Evolutionary conservation across 2,797 vertebrate species (phyloP), one percentile per base, ranked within the genome.

Genomic region (Liasis olivaceus): DNA sequence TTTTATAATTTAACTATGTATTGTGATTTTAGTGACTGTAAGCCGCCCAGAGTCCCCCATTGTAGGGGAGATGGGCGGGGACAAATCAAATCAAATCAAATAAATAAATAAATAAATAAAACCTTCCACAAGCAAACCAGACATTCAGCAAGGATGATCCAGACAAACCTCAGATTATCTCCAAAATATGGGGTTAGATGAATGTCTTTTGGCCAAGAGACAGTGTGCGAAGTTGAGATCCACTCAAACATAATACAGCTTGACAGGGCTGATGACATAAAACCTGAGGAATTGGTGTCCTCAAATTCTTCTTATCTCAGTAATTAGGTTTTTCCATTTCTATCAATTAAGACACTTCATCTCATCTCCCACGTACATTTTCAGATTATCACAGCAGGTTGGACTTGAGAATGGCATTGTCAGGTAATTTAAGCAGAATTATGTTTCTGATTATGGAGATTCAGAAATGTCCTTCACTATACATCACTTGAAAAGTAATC

Each of bases 311-410:
- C 95, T 96, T 95, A 96, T 97, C 95, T 96, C 94, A 56, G 91
- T 97, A 96, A 97, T 95, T 95, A 95, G 92, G 87, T 93, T 96
- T 96, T 94, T 89, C 90, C 92, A 62, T 62, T 95, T 86, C 92
- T 95, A 91, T 94, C 95, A 97, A 96, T 96, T 96, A 96, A 92
- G 89, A 12, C 24, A 28, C 87, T 93, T 94, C 15, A 87, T n/a
- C 66, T 88, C 85, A 42, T 86, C 94, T 91, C 63, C 89, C 0
- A 0, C 54, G 36, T 85, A 93, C 94, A 89, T 90, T 93, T 56
- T 87, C 12, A 2, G 86, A 59, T 91, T 81, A 94, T 64, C 90
- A 8, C 60, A 64, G 54, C 47, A 89, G 93, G 58, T 56, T 5
- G 87, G 90, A 95, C 93, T 89, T 90, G 90, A 93, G 58, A 91